Evolutionary conservation across 1,140 invertebrate species (phyloP).

Genomic region (Dinoponera quadriceps): DNA sequence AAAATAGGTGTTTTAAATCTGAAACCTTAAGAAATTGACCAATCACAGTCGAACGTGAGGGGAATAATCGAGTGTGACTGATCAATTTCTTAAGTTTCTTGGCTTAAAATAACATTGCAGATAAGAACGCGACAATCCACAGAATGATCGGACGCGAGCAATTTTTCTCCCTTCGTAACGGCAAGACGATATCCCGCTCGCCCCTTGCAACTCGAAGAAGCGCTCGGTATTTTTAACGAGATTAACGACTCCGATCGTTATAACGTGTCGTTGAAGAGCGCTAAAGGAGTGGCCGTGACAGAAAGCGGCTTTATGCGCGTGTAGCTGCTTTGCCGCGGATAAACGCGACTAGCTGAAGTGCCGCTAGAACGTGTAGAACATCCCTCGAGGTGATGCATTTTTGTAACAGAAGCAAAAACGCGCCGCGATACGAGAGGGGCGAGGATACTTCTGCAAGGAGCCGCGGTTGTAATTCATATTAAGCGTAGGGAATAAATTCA

Average conservation of each 20-base stretch:
- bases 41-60: no score
- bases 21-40: no score
- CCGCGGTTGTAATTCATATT: conserved; percentile 56
- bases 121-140: conserved; percentile 36
- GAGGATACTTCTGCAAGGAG: conserved; percentile 32
- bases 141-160: conserved; percentile 28
- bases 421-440: background rate
- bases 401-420: conserved; percentile 25
- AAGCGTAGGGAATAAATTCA: conserved; percentile 55
- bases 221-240: background rate
- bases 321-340: conserved; percentile 43
- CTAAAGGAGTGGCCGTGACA: conserved; percentile 43
- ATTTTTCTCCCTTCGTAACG: conserved; percentile 43
- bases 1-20: no score
- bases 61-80: no score
- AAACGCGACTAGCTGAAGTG: conserved; percentile 43
- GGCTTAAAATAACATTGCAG: no score
- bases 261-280: conserved; percentile 51
- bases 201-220: background rate
- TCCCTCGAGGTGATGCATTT: conserved; percentile 46
- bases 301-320: conserved; percentile 27
- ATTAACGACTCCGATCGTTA: conserved; percentile 53
- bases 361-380: conserved; percentile 25
- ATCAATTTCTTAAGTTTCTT: no score
- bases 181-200: background rate